These are phyloP conservation scores for Margarornis squamiger DNA, from an alignment of 2,797 vertebrate genomes.

Conservation along the genomic window DNA sequence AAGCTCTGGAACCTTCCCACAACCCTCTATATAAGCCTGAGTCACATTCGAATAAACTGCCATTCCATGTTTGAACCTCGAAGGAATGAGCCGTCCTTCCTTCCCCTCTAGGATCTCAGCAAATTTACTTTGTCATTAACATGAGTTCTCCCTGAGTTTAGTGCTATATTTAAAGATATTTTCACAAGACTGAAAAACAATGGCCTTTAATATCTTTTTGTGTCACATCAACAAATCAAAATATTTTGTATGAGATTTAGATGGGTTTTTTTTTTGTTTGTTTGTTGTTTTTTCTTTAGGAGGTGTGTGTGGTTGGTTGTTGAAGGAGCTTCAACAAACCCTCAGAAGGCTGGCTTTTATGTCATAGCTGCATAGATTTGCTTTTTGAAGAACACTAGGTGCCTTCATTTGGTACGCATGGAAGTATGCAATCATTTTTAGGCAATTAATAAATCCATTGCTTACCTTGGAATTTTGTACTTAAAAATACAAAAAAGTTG, in stretches of 20 bases:
- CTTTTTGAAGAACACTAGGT: background rate
- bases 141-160: background rate
- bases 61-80: no score
- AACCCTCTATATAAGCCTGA: no score
- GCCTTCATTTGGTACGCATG: accelerated
- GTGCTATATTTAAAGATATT: background rate
- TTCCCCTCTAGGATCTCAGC: no score
- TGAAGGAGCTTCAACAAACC: background rate
- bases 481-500: background rate
- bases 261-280: background rate
- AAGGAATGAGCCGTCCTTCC: no score
- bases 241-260: background rate
- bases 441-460: background rate
- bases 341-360: background rate
- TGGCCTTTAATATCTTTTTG: background rate
- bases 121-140: background rate
- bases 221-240: background rate
- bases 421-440: background rate
- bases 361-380: background rate
- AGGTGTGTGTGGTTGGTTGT: background rate
- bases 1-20: no score
- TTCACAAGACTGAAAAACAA: background rate
- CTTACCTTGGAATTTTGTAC: background rate
- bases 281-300: background rate
- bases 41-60: no score